Percentiles rank a stretch among this genome's conserved stretches.
phyloP scores from a whole-genome alignment of 2,888 invertebrate genomes.

The Bembecia ichneumoniformis region DNA sequence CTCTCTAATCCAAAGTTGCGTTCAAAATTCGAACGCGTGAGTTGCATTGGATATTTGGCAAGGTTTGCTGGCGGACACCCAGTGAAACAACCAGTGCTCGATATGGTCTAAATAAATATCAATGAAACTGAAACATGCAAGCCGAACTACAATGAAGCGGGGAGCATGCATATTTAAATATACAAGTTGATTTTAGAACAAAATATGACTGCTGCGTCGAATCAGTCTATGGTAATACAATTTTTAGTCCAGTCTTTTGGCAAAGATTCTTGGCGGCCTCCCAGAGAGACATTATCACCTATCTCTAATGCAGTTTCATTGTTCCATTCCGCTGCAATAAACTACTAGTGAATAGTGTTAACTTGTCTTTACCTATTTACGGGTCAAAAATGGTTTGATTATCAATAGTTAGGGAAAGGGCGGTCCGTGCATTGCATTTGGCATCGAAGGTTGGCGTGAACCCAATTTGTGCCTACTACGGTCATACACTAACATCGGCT shows the following conservation, averaged over 20 bases:
- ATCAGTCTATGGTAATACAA: not conserved
- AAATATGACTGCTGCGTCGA: not conserved
- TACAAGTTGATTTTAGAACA: not conserved
- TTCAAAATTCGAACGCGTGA: not conserved
- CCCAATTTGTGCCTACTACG: conserved; percentile 48
- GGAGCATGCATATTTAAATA: not conserved
- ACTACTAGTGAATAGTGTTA: conserved; percentile 10
- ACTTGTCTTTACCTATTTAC: conserved; percentile 15
- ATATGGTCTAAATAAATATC: conserved; percentile 23
- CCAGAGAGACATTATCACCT: conserved; percentile 25
- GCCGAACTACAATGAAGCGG: not conserved
- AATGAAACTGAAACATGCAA: not conserved
- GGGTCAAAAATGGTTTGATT: conserved; percentile 25
- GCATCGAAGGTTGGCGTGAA: conserved; percentile 43
- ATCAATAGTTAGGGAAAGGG: conserved; percentile 36
- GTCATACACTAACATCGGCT: conserved; percentile 25
- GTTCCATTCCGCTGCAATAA: conserved; percentile 14
- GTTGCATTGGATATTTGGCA: conserved; percentile 47
- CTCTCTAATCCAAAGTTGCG: no score
- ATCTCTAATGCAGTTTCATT: conserved; percentile 30
- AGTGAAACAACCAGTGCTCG: conserved; percentile 25
- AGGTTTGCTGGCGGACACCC: conserved; percentile 47
- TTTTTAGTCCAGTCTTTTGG: conserved; percentile 24
- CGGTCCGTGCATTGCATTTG: conserved; percentile 44
- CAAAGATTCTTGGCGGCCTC: conserved; percentile 27